phyloP scores from a whole-genome alignment of 2,113 vertebrate species.

The Nibea albiflora region DNA sequence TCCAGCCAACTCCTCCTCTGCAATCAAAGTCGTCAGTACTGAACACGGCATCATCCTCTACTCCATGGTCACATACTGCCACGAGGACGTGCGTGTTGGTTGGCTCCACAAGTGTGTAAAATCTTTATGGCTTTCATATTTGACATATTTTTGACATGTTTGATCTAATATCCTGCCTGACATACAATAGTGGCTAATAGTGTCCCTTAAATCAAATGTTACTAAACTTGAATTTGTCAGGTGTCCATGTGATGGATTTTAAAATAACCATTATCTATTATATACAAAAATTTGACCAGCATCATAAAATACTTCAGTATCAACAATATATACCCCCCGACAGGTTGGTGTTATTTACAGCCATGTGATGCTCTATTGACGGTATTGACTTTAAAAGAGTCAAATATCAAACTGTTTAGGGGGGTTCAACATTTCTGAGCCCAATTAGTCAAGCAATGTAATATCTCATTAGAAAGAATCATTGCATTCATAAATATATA shows the following conservation, averaged over 20 bases:
- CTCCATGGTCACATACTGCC: slow-evolving; percentile 88
- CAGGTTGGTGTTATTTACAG: background rate
- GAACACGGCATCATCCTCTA: slow-evolving; percentile 95
- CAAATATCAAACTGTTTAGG: too few relatives aligned
- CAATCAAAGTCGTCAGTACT: slow-evolving; percentile 91
- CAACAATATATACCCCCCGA: too few relatives aligned
- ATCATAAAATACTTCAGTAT: background rate
- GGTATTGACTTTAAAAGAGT: too few relatives aligned
- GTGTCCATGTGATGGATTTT: too few relatives aligned
- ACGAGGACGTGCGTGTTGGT: slow-evolving; percentile 90
- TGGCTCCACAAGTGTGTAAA: slow-evolving; percentile 93
- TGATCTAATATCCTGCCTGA: background rate
- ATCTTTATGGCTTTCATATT: background rate
- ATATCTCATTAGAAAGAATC: background rate
- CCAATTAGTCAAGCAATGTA: background rate
- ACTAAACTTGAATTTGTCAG: background rate
- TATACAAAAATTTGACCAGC: too few relatives aligned
- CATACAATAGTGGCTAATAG: too few relatives aligned
- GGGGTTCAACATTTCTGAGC: too few relatives aligned
- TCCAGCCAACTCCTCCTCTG: slow-evolving; percentile 91
- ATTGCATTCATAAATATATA: background rate
- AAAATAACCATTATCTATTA: too few relatives aligned
- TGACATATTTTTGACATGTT: background rate
- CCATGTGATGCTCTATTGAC: background rate
- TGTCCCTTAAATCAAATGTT: background rate